phyloP scores from a whole-genome alignment of 2,113 vertebrate species.

The Rhynchomys soricoides region DNA sequence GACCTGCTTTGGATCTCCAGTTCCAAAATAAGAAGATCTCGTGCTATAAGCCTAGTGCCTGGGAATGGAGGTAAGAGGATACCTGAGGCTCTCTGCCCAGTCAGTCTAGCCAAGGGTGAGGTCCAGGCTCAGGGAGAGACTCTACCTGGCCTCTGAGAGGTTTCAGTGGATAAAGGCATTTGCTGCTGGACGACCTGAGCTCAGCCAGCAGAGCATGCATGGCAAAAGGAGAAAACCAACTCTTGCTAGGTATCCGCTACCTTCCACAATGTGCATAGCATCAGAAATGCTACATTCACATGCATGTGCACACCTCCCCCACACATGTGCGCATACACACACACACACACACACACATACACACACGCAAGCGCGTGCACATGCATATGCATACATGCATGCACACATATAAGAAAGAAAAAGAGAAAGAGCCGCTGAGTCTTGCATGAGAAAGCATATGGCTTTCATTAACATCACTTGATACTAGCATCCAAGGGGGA shows the following conservation, averaged over 20 bases:
- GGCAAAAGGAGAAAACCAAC: neutral
- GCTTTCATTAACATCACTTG: neutral
- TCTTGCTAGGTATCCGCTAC: neutral
- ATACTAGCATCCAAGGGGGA: neutral
- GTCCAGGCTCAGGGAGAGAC: neutral
- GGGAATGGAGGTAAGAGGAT: neutral
- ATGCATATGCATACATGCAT: neutral
- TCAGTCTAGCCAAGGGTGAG: neutral
- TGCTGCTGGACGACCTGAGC: too few relatives aligned
- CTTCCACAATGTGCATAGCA: too few relatives aligned
- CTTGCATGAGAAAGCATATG: fast-evolving
- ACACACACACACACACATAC: neutral
- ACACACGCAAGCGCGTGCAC: neutral
- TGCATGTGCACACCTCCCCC: too few relatives aligned
- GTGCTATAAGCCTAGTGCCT: neutral
- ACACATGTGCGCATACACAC: too few relatives aligned
- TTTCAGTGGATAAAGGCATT: neutral
- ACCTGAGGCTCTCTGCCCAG: neutral
- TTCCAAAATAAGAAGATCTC: neutral
- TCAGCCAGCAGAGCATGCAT: neutral
- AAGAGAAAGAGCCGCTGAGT: neutral
- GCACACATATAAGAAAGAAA: neutral
- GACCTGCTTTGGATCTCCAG: neutral
- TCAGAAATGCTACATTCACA: neutral
- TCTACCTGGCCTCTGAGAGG: neutral